Percentiles rank a stretch among this genome's conserved stretches.
phyloP scores from a whole-genome alignment of 2,113 vertebrate genomes.

The Axis porcinus region DNA sequence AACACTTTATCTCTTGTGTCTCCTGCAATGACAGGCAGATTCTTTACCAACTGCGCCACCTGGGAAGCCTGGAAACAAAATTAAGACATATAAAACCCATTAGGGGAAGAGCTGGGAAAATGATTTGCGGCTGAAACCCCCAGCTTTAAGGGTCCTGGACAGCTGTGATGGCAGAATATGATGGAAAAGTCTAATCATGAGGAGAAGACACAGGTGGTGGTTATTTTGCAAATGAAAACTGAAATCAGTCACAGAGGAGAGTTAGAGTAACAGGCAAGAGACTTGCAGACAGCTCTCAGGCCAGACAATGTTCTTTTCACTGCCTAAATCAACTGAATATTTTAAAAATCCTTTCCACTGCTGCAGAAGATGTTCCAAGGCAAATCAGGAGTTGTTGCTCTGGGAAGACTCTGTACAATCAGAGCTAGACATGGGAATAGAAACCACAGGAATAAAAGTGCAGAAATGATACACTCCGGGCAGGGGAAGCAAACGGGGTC shows the following conservation, averaged over 20 bases:
- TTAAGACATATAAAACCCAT: not conserved
- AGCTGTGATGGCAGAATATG: not conserved
- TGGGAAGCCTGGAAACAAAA: not conserved
- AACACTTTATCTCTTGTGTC: not conserved
- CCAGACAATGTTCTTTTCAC: not conserved
- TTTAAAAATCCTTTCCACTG: constrained; percentile 30
- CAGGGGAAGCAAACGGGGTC: not conserved
- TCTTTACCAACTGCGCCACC: not conserved
- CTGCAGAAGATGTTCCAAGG: constrained; percentile 12
- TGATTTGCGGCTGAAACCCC: not conserved
- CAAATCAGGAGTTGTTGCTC: not conserved
- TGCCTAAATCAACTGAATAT: constrained; percentile 42
- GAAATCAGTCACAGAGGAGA: constrained; percentile 17
- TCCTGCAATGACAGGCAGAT: not conserved
- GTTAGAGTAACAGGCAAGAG: not conserved
- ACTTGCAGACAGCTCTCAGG: not conserved
- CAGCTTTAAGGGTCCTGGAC: not conserved
- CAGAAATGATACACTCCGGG: not conserved
- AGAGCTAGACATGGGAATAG: not conserved
- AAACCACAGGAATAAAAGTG: not conserved
- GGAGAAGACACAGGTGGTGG: not conserved
- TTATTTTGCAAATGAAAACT: constrained; percentile 30
- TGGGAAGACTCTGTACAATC: not conserved
- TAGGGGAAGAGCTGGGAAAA: not conserved
- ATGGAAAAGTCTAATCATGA: not conserved